phyloP scores from a whole-genome alignment of 2,888 invertebrate genomes.

The Polydesmus complanatus region DNA sequence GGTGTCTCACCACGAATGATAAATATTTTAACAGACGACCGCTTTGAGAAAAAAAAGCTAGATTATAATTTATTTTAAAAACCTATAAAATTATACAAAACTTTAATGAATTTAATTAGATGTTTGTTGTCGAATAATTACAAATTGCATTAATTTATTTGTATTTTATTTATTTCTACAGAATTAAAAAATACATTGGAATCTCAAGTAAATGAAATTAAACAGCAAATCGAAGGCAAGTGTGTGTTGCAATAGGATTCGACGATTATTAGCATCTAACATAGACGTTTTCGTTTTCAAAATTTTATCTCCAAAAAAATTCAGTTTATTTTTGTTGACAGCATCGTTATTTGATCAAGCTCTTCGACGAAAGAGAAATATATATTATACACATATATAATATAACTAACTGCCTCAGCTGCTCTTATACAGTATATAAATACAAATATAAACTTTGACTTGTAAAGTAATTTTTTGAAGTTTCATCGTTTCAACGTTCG shows the following conservation, averaged over 20 bases:
- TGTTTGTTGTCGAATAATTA: no score
- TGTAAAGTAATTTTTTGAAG: not conserved
- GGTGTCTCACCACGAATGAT: no score
- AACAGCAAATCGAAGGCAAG: conserved; percentile 91
- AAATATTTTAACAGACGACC: no score
- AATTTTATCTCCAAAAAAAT: no score
- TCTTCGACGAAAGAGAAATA: not conserved
- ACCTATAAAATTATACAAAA: no score
- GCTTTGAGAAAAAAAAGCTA: no score
- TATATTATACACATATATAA: no score
- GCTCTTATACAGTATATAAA: not conserved
- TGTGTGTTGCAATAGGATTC: conserved; percentile 22
- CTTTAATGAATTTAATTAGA: no score
- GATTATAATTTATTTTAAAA: no score
- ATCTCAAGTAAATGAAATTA: conserved; percentile 91
- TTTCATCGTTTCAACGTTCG: not conserved
- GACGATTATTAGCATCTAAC: conserved; percentile 28
- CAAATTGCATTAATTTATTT: no score
- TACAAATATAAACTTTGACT: not conserved
- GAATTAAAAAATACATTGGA: conserved; percentile 95
- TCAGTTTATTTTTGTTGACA: no score
- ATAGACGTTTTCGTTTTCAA: no score
- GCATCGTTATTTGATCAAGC: not conserved
- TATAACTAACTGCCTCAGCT: not conserved
- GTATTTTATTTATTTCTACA: conserved; percentile 55